Conservation (phyloP, 2,888 invertebrate genomes). For the Campopleginae sp. region DNA sequence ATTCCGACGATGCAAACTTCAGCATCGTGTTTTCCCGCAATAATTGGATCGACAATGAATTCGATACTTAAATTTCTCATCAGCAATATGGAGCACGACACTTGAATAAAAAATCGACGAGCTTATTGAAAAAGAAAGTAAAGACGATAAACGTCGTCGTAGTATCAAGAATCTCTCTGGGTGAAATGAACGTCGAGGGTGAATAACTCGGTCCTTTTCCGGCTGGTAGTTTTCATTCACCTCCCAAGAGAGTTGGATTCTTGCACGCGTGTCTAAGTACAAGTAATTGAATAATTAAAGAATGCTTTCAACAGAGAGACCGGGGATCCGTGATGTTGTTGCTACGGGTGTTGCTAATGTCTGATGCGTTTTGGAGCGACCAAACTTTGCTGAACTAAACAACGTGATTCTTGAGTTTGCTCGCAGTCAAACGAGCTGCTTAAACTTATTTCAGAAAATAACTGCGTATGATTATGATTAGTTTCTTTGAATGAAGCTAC, state of each 20-base stretch:
- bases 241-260: conserved; percentile 57
- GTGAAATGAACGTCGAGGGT: background rate
- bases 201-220: conserved; percentile 9
- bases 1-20: no score
- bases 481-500: background rate
- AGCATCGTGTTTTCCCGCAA: no score
- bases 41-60: background rate
- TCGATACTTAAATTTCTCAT: background rate
- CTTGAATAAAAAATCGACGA: background rate
- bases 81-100: background rate
- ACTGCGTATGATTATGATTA: background rate
- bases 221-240: conserved; percentile 22
- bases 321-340: conserved; percentile 66
- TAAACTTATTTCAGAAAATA: background rate
- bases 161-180: background rate
- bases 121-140: background rate
- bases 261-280: conserved; percentile 70
- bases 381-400: conserved; percentile 8
- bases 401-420: background rate
- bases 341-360: conserved; percentile 7
- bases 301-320: conserved; percentile 77
- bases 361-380: conserved; percentile 25
- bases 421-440: background rate
- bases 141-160: background rate
- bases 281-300: conserved; percentile 80